phyloP scores from a whole-genome alignment of 2,113 vertebrate genomes.

The Heloderma charlesbogerti region DNA sequence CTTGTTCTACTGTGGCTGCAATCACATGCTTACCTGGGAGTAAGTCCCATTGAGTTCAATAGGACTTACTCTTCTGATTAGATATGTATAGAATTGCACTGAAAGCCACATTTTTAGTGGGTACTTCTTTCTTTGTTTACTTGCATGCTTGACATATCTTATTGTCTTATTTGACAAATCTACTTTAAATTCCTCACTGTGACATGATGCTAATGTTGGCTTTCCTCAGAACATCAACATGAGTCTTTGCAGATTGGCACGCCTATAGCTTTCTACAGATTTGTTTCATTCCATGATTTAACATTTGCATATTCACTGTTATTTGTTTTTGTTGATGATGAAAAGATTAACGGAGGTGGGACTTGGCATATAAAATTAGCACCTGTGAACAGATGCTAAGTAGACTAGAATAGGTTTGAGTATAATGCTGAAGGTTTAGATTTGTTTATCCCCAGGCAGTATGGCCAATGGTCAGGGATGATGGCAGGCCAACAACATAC shows the following conservation, averaged over 20 bases:
- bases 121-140: conserved; percentile 13
- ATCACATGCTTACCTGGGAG: too few species aligned
- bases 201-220: conserved; percentile 53
- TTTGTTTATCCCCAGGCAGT: too few species aligned
- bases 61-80: too few species aligned
- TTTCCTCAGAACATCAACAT: conserved; percentile 54
- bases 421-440: neutral
- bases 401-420: conserved; percentile 4
- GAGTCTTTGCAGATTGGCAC: conserved; percentile 60
- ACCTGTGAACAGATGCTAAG: neutral
- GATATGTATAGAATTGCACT: too few species aligned
- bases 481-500: too few species aligned
- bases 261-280: conserved; percentile 46
- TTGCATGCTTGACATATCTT: conserved; percentile 44
- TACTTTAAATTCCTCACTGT: conserved; percentile 64
- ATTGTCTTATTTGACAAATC: conserved; percentile 14
- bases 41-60: neutral
- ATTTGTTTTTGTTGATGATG: conserved; percentile 3
- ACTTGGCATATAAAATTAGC: neutral
- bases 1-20: neutral
- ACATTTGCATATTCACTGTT: conserved; percentile 13
- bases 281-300: conserved; percentile 44
- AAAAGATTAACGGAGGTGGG: neutral
- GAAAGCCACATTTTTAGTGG: neutral
- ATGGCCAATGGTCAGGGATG: too few species aligned